Conservation (phyloP, 23 tunicate species). For the Styela clava region DNA sequence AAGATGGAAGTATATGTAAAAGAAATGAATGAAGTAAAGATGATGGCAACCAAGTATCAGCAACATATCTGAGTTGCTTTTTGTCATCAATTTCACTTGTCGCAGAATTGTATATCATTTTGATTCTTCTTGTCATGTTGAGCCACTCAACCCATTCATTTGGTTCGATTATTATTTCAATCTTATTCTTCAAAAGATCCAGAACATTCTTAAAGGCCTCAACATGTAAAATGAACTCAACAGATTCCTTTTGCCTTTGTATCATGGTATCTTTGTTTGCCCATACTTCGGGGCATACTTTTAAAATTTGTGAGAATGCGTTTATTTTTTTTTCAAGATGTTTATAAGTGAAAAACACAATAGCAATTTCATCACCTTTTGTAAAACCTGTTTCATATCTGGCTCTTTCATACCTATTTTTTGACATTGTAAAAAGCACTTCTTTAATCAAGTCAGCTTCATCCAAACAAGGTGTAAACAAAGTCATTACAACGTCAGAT, state of each 20-base stretch:
- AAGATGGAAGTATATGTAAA: constrained; percentile 5
- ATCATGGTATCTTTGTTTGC: constrained; percentile 5
- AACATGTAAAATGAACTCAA: constrained; percentile 14
- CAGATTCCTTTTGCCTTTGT: constrained; percentile 10
- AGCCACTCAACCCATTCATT: constrained; percentile 45
- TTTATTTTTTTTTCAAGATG: constrained; percentile 1
- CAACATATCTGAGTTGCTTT: neutral
- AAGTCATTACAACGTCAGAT: neutral
- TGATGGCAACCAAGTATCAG: neutral
- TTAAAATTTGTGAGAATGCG: constrained; percentile 19
- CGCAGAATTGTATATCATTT: constrained; percentile 23
- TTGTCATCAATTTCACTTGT: neutral
- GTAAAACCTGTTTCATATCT: neutral
- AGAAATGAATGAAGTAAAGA: constrained; percentile 8
- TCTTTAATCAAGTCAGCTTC: neutral
- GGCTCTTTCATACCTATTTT: neutral
- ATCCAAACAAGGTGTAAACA: neutral
- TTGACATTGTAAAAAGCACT: neutral
- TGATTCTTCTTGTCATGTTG: neutral
- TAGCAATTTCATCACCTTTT: constrained; percentile 37
- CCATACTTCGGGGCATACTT: constrained; percentile 13
- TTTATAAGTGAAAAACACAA: constrained; percentile 32
- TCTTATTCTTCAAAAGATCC: constrained; percentile 11
- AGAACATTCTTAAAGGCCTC: constrained; percentile 35
- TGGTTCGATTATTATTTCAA: constrained; percentile 14